Percentiles rank a stretch among this genome's conserved stretches.
Evolutionary conservation across 2,797 vertebrate species (phyloP).

Genomic region (Urocyon cinereoargenteus): DNA sequence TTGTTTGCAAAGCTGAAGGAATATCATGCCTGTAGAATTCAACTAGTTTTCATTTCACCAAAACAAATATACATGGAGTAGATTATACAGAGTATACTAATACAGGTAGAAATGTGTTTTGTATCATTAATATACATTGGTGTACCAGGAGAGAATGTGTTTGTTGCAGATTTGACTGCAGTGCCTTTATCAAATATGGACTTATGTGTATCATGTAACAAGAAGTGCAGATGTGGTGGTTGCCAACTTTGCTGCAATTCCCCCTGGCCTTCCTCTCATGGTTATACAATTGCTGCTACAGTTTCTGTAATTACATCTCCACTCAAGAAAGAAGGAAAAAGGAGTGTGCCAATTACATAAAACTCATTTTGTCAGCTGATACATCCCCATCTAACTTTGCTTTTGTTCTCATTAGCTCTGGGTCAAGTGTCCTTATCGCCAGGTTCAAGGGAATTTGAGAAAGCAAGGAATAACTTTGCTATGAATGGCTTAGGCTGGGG

Average conservation of each 20-base stretch:
- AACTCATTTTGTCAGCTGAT: not conserved
- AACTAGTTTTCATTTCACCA: not conserved
- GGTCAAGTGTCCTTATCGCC: not conserved
- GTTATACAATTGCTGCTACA: not conserved
- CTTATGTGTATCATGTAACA: not conserved
- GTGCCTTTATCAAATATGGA: not conserved
- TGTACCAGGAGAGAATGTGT: not conserved
- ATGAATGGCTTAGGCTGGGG: not conserved
- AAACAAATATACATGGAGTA: not conserved
- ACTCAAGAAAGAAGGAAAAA: not conserved
- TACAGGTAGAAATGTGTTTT: not conserved
- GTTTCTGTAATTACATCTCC: not conserved
- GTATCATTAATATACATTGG: not conserved
- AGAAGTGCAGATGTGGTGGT: not conserved
- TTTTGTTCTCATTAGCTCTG: not conserved
- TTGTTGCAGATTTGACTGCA: not conserved
- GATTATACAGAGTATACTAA: not conserved
- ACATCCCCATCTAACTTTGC: not conserved
- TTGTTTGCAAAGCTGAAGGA: constrained; percentile 27
- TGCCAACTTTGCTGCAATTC: not conserved
- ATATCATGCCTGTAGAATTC: not conserved
- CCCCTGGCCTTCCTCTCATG: not conserved
- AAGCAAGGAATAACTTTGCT: not conserved
- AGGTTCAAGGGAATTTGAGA: not conserved
- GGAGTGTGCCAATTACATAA: not conserved